These are phyloP conservation scores for Porites lutea DNA, from an alignment of 64 coral and sea anemone genomes.

Conservation along the genomic window DNA sequence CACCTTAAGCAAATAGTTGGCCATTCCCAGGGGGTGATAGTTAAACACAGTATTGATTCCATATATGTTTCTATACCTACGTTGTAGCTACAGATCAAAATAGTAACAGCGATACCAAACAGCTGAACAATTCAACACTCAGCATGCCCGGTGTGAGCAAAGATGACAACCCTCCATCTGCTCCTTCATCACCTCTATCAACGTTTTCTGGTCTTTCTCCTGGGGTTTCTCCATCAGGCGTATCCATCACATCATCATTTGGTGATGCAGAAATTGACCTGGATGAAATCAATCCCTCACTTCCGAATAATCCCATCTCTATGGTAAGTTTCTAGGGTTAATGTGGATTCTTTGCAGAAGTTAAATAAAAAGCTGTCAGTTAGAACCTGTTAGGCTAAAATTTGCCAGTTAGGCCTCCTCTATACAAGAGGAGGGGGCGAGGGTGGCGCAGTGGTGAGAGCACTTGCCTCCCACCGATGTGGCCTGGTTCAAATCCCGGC, in stretches of 20 bases:
- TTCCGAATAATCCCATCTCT: conserved; percentile 51
- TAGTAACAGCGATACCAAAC: conserved; percentile 24
- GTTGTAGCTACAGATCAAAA: conserved; percentile 9
- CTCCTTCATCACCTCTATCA: conserved; percentile 67
- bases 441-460: no score
- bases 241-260: conserved; percentile 92
- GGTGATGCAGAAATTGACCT: conserved; percentile 77
- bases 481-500: no score
- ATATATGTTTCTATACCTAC: no score
- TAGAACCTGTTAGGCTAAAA: no score
- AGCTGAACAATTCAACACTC: conserved; percentile 25
- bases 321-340: conserved; percentile 32
- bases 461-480: no score
- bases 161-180: conserved; percentile 27
- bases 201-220: conserved; percentile 82
- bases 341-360: neutral
- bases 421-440: no score
- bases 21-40: no score
- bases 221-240: conserved; percentile 61
- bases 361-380: no score
- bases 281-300: conserved; percentile 76
- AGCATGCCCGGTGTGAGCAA: conserved; percentile 27
- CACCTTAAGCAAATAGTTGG: no score
- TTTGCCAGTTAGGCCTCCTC: no score
- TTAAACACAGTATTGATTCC: no score